Evolutionary conservation across 1,140 invertebrate species (phyloP).

Genomic region (Drosophila paulistorum): DNA sequence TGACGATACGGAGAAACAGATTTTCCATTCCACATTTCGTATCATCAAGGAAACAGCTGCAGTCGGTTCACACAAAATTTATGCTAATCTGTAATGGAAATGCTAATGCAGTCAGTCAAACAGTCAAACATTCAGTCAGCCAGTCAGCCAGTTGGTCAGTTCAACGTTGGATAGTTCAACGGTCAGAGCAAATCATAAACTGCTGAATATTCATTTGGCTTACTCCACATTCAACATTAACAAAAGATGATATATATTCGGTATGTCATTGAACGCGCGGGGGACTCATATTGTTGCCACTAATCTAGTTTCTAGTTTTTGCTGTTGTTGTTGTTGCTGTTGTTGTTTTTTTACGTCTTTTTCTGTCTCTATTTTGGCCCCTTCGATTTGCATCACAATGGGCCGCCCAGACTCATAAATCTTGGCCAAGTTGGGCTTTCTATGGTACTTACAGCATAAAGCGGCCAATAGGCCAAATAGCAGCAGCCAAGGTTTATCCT

Average conservation of each 20-base stretch:
- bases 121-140: conserved; percentile 3
- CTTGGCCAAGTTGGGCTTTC: conserved; percentile 37
- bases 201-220: conserved; percentile 75
- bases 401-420: conserved; percentile 55
- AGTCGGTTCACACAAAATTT: conserved; percentile 46
- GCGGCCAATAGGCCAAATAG: conserved; percentile 76
- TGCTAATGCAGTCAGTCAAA: conserved; percentile 58
- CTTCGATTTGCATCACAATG: conserved; percentile 71
- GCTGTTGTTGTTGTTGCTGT: no score
- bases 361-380: conserved; percentile 17
- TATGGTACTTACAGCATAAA: conserved; percentile 75
- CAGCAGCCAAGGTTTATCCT: conserved; percentile 68
- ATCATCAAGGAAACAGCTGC: conserved; percentile 75
- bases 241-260: conserved; percentile 72
- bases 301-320: conserved; percentile 66
- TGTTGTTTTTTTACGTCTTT: neutral
- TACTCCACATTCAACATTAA: conserved; percentile 55
- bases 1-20: conserved; percentile 21
- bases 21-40: conserved; percentile 57
- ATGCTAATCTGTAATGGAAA: conserved; percentile 70
- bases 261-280: conserved; percentile 39
- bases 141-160: conserved; percentile 24
- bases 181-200: conserved; percentile 71
- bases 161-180: conserved; percentile 54
- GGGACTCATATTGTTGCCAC: conserved; percentile 52